Percentiles rank a stretch among this genome's conserved stretches.
Conservation (phyloP, 2,797 vertebrate genomes). For the Mormyrops attenuatus region DNA sequence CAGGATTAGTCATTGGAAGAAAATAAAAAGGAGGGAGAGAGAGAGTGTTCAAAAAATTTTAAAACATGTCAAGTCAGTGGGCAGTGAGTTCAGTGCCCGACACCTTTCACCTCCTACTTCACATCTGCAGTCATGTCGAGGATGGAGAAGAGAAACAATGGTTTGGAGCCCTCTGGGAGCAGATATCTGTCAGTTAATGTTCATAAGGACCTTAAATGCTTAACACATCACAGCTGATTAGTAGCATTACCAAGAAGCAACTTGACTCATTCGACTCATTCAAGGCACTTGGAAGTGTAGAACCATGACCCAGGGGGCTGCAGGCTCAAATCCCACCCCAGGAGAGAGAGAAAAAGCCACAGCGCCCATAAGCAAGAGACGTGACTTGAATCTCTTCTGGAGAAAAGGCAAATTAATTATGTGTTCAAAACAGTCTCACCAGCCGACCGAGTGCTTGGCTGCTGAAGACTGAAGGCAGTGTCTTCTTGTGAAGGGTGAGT, state of each 20-base stretch:
- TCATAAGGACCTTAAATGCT: not conserved
- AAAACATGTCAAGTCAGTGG: not conserved
- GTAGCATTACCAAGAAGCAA: not conserved
- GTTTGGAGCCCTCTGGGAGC: not conserved
- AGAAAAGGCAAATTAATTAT: not conserved
- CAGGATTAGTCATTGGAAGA: conserved; percentile 9
- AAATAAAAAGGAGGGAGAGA: not conserved
- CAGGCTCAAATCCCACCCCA: not conserved
- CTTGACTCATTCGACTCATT: not conserved
- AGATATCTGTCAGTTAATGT: not conserved
- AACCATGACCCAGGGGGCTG: not conserved
- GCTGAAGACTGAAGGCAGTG: not conserved
- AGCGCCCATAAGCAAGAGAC: not conserved
- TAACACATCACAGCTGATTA: not conserved
- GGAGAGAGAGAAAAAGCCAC: not conserved
- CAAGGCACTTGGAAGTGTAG: not conserved
- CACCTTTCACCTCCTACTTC: not conserved
- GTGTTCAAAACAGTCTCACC: not conserved
- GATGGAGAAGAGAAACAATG: not conserved
- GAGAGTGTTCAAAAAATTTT: not conserved
- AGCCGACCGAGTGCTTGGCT: not conserved
- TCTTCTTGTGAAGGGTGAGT: not conserved
- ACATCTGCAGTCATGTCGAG: not conserved
- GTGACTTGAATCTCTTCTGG: not conserved
- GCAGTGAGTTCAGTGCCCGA: not conserved